Evolutionary conservation across 1,140 invertebrate species (phyloP).

Genomic region (Scylla paramamosain): DNA sequence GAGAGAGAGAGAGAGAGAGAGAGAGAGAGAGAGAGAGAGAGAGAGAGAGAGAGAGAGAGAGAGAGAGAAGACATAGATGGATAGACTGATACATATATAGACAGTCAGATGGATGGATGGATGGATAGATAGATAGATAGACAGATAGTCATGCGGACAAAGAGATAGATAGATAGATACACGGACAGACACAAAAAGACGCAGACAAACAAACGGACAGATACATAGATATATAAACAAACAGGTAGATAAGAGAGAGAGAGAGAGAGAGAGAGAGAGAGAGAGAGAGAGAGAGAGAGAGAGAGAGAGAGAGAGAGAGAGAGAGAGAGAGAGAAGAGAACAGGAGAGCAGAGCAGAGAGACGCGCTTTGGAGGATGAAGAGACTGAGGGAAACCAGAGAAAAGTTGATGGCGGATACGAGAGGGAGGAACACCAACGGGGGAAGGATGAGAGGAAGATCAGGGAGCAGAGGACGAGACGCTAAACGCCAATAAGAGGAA

Average conservation of each 20-base stretch:
- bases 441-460: not conserved
- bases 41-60: slow-evolving; percentile 8
- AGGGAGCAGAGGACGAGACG: not conserved
- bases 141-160: not conserved
- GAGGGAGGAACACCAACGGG: not conserved
- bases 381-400: not conserved
- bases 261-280: slow-evolving; percentile 3
- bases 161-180: not conserved
- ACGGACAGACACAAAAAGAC: not conserved
- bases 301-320: no score
- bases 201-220: not conserved
- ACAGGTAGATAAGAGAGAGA: not conserved
- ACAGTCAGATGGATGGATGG: not conserved
- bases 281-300: not conserved
- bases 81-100: not conserved
- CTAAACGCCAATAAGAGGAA: not conserved
- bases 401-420: not conserved
- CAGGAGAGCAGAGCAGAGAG: no score
- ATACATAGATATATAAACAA: no score
- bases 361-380: not conserved
- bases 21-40: not conserved
- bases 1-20: slow-evolving; percentile 12
- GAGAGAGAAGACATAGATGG: not conserved
- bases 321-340: no score
- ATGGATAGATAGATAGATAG: not conserved